Conservation (phyloP, 2,113 vertebrate species). For the Notarius quadriscutis region DNA sequence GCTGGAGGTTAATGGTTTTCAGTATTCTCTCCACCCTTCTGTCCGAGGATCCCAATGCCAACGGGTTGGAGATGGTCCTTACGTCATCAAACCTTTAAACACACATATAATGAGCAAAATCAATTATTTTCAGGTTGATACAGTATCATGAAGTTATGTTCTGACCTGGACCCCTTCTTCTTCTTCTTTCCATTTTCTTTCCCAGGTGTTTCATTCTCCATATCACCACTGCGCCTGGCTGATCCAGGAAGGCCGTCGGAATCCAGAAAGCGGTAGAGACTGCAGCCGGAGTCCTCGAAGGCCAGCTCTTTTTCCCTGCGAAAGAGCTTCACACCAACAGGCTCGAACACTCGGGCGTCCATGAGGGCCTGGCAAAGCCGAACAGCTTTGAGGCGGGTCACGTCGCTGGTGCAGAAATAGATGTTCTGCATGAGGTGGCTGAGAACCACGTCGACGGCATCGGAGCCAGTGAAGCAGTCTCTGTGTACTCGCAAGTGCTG, state of each 20-base stretch:
- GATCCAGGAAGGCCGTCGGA: constrained; percentile 52
- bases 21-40: constrained; percentile 77
- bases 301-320: constrained; percentile 73
- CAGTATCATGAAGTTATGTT: not conserved
- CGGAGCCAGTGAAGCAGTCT: constrained; percentile 80
- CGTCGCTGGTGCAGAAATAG: constrained; percentile 76
- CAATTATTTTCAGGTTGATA: not conserved
- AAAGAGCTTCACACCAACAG: constrained; percentile 78
- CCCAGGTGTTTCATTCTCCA: constrained; percentile 58
- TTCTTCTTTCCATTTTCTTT: constrained; percentile 64
- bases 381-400: constrained; percentile 80
- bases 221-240: constrained; percentile 35
- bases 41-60: constrained; percentile 74
- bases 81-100: constrained; percentile 66
- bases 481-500: constrained; percentile 72
- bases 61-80: constrained; percentile 77
- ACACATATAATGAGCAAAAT: not conserved
- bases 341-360: constrained; percentile 84
- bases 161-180: constrained; percentile 69
- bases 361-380: constrained; percentile 83
- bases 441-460: constrained; percentile 81
- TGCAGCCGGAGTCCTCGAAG: constrained; percentile 80
- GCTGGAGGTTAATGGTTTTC: constrained; percentile 67
- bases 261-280: constrained; percentile 80
- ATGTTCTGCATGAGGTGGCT: constrained; percentile 85